Evolutionary conservation across 2,797 vertebrate genomes (phyloP), one percentile per base, ranked within the genome.

Genomic region (Tokudaia tokunoshimensis): DNA sequence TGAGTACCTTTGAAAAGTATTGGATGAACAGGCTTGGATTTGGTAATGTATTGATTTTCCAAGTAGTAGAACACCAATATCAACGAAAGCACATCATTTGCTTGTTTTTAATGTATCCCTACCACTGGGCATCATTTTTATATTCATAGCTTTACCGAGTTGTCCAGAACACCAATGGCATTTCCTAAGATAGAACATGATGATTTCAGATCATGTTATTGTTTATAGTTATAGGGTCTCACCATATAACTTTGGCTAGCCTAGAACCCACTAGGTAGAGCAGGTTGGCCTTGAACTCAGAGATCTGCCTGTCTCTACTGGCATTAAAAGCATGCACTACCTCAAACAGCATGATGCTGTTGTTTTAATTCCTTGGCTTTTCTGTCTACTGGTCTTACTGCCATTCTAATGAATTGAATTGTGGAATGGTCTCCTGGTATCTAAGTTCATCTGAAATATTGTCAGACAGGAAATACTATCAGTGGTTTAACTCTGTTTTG

Each of bases 1-100:
- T 99, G 98, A 99, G 99, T 99, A 87, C 63, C 37, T 97, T 94
- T 93, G 67, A 87, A 61, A 75, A 90, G 70, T 47, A 41, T 29
- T 79, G 24, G 11, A 72, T 59, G 22, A 41, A 47, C 3, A 87
- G 20, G 52, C 22, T 88, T 81, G 31, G 20, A 50, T 91, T 78
- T 82, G 75, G 26, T 89, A 55, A 89, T n/a, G 3, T 89, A n/a
- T 61, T 92, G 93, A 61, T 93, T 76, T 6, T 84, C 50, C 86
- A 94, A 86, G 34, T 74, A 90, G 59, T 91, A 79, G 3, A 81
- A 24, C 9, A 85, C 6, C 44, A 17, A 34, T 50, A 26, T 59
- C 24, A 89, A 74, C 90, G 5, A 89, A 90, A 92, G 92, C 4
- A 65, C 24, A 10, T 47, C 37, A 34, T 59, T 83, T 91, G 26